Evolutionary conservation across 2,888 invertebrate genomes (phyloP).

Genomic region (Mesopsocus fuscifrons): DNA sequence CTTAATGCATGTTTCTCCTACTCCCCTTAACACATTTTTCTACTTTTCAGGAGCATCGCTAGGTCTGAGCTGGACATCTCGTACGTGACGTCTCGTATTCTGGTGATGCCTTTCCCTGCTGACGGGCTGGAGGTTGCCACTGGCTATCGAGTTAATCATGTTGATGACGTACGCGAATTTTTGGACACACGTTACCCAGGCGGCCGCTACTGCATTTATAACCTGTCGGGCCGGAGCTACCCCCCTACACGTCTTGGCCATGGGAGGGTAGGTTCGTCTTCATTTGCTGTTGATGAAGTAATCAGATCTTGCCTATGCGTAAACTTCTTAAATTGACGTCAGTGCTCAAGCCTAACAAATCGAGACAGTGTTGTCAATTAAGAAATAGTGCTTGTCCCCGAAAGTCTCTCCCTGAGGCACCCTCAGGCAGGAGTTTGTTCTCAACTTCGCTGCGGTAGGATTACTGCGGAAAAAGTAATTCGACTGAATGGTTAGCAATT

Average conservation of each 20-base stretch:
- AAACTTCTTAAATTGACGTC: constrained; percentile 3
- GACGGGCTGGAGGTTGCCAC: constrained; percentile 86
- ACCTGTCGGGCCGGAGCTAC: constrained; percentile 46
- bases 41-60: constrained; percentile 48
- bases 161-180: constrained; percentile 73
- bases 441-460: too few relatives aligned
- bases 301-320: constrained; percentile 4
- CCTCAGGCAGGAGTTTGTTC: too few relatives aligned
- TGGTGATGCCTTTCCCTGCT: constrained; percentile 89
- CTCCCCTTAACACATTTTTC: too few relatives aligned
- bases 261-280: constrained; percentile 22
- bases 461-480: too few relatives aligned
- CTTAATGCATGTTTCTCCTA: too few relatives aligned
- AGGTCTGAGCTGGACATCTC: constrained; percentile 78
- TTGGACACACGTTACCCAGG: constrained; percentile 57
- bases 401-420: too few relatives aligned
- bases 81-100: constrained; percentile 75
- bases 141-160: constrained; percentile 81
- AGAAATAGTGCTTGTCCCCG: too few relatives aligned
- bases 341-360: too few relatives aligned
- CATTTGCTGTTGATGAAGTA: too few relatives aligned
- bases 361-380: constrained; percentile 41
- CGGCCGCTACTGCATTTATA: constrained; percentile 64
- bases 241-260: constrained; percentile 26
- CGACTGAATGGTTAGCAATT: too few relatives aligned